Percentiles rank a stretch among this genome's conserved stretches.
These are phyloP conservation scores for Meganola albula DNA, from an alignment of 2,888 invertebrate genomes.

Conservation along the genomic window DNA sequence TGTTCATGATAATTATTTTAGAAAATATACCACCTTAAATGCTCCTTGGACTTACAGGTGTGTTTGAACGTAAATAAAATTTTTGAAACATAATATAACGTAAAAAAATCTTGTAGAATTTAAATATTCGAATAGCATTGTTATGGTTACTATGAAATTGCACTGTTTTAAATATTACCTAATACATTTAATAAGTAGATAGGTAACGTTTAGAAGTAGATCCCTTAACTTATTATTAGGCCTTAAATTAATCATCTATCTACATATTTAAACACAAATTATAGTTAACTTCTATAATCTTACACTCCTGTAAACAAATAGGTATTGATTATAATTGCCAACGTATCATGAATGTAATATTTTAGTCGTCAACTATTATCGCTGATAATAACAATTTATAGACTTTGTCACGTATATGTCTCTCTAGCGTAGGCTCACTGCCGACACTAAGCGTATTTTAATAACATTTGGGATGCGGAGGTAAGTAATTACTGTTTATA, in stretches of 20 bases:
- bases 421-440: conserved; percentile 28
- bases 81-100: conserved; percentile 3
- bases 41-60: conserved; percentile 66
- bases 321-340: conserved; percentile 19
- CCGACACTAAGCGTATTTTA: conserved; percentile 70
- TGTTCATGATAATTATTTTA: conserved; percentile 72
- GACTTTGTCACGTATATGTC: conserved; percentile 28
- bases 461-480: conserved; percentile 65
- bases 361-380: conserved; percentile 9
- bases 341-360: conserved; percentile 8
- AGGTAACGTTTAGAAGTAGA: too few relatives aligned
- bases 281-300: too few relatives aligned
- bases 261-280: too few relatives aligned
- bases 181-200: too few relatives aligned
- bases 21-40: conserved; percentile 62
- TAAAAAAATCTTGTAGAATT: too few relatives aligned
- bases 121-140: too few relatives aligned
- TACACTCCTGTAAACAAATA: too few relatives aligned
- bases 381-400: conserved; percentile 17
- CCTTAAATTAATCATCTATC: too few relatives aligned
- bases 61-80: conserved; percentile 47
- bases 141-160: too few relatives aligned
- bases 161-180: too few relatives aligned
- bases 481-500: conserved; percentile 70
- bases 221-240: too few relatives aligned